Evolutionary conservation across 2,113 vertebrate species (phyloP), one percentile per base, ranked within the genome.

Genomic region (Oostethus manadensis): DNA sequence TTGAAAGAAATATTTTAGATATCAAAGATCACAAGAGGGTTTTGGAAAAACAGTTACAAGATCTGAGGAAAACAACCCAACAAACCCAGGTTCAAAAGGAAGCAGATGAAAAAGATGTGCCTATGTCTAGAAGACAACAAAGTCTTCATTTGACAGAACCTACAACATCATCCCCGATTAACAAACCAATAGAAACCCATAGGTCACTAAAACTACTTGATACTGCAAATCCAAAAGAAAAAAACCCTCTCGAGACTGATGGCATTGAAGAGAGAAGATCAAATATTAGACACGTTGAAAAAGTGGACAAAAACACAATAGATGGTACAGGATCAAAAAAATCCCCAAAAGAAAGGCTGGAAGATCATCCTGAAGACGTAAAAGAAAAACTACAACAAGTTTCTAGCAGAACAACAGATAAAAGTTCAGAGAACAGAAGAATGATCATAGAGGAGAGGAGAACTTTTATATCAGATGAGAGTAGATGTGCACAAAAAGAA

Each of bases 381-480:
- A 59, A 23, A 35, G 20, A 23, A 23, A 65, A 62, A 23, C 35
- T 60, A 53, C 54, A 70, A 14, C 42, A 66, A 23, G 1, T 8
- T 14, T 43, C 21, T 10, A 26, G 17, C 33, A 56, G 2, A 54
- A 35, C 53, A 38, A 49, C 67, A 17, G 29, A 65, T 8, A 65
- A 35, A 64, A 65, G 9, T 62, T 23, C 55, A 50, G 70, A 75
- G 45, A 59, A 68, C 1, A 56, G 51, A 6, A 74, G 17, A 73
- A 70, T 69, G 26, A 79, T 77, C 18, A 14, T 81, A 8, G 76
- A 76, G 22, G 66, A 82, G 15, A 87, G 66, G 4, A 76, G 62
- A 68, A 73, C 75, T 56, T 74, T 75, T 56, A 45, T 69, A 57
- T 68, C 84, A 51, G 80, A 83, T 56, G 70, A 79, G 46, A 77